Evolutionary conservation across 2,797 vertebrate genomes (phyloP), one percentile per base, ranked within the genome.

Genomic region (Cygnus olor): DNA sequence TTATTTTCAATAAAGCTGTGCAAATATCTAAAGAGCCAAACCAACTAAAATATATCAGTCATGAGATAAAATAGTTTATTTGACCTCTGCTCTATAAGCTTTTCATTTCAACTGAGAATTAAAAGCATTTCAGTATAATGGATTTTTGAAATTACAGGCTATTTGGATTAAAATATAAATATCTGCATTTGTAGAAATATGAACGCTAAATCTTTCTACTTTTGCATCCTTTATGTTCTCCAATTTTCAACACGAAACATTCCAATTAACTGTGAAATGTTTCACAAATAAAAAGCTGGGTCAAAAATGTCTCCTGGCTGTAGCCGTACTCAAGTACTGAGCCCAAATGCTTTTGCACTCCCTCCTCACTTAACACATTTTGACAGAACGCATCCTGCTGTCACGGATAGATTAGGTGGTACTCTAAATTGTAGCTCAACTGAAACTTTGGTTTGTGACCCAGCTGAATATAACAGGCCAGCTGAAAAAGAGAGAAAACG

Each of bases 41-140:
- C 9, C 30, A 69, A 79, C 21, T 70, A 69, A 91, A 91, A 81
- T 53, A 32, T 19, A 80, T 56, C 60, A 79, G 64, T 49, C 60
- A 88, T 7, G 27, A 94, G 64, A 95, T 63, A 95, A 88, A 94
- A 86, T 9, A 78, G 65, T 90, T 94, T 86, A 72, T 86, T 95
- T 94, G 92, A 95, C 66, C 70, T 84, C 77, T 95, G 42, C 54
- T 66, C 70, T 81, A 32, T 51, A 91, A 88, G 70, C 61, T 88
- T 94, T 85, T 77, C 22, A 76, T 91, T 94, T 94, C 73, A 88
- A 72, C 85, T 72, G 42, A 66, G 51, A 79, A 86, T 91, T 96
- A 95, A 65, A 56, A 66, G 27, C 42, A 56, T 2, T 91, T 95
- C 81, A 88, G 18, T 63, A 47, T 40, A 96, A 94, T 81, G 80